phyloP scores from a whole-genome alignment of 2,113 vertebrate species.

The Ciconia boyciana region DNA sequence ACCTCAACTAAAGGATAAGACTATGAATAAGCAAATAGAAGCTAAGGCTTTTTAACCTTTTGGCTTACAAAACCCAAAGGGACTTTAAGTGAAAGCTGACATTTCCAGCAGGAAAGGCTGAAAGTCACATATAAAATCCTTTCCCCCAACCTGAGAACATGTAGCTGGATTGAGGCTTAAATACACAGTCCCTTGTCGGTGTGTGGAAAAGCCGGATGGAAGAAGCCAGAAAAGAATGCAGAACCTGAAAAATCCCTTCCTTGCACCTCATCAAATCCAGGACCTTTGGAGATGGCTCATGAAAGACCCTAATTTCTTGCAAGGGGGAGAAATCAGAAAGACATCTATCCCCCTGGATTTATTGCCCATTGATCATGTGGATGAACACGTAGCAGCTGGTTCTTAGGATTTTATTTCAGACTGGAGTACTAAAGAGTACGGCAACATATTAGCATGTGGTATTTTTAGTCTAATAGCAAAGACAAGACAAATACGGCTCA shows the following conservation, averaged over 20 bases:
- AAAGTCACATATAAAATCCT: background rate
- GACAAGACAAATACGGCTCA: background rate
- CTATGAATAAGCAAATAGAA: background rate
- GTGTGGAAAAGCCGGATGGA: background rate
- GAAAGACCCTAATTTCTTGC: background rate
- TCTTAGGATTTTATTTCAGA: background rate
- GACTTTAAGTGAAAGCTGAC: background rate
- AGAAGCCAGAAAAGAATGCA: background rate
- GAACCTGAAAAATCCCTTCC: background rate
- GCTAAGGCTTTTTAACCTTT: background rate
- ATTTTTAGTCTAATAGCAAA: background rate
- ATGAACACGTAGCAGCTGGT: background rate
- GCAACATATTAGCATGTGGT: background rate
- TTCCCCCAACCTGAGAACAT: background rate
- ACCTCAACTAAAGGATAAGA: background rate
- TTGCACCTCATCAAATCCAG: background rate
- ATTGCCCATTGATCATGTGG: accelerated
- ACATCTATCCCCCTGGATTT: background rate
- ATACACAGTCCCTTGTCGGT: background rate
- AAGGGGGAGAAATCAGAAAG: background rate
- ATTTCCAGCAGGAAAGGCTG: background rate
- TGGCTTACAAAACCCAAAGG: background rate
- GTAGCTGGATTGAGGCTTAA: background rate
- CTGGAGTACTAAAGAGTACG: background rate
- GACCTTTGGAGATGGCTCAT: background rate